Base-by-base conservation (phyloP, 2,797 vertebrate species). In the Euthynnus affinis region DNA sequence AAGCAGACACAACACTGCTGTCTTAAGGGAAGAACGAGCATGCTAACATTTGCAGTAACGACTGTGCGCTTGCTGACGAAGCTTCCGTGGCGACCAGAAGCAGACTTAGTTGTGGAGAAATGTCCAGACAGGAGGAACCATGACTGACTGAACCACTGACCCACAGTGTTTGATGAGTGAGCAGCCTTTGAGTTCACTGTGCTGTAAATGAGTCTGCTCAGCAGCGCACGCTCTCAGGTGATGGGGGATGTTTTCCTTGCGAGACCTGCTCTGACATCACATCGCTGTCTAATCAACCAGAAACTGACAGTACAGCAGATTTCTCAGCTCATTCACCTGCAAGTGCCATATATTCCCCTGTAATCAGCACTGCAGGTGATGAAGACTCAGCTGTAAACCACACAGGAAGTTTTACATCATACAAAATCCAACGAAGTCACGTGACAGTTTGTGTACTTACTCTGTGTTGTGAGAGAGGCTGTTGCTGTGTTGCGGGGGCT, bases 401-500 rank as follows among this genome's bases (percentile, higher is more conserved):
- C 23, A 10, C 9, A 12, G n/a, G 25, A 23, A 46, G 9, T 66
- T 61, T 29, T 3, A 51, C 44, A 37, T 61, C 5, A 57, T 20
- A 15, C 20, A 67, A 68, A 67, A 29, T 29, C 27, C 27, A 29
- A 29, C n/a, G 29, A 40, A 22, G n/a, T 37, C 23, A 6, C 1
- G 12, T 29, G 22, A 44, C 6, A 5, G 15, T 40, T 27, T 20
- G 52, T 63, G 0, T 25, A 83, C 96, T 96, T 88, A 97, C 96
- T 89, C 90, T 42, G 81, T 84, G 81, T 93, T 88, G 80, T 91
- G 87, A 5, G 86, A 58, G 6, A 22, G 53, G 20, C 64, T 22
- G 40, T 42, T 40, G 40, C 13, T 14, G 14, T 72, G 81, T 34
- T 37, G 85, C 3, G 70, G 75, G 44, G 84, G 34, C 6, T 85